These are phyloP conservation scores for Gisinianus flammeolus DNA, from an alignment of 2,888 invertebrate species.

Conservation along the genomic window DNA sequence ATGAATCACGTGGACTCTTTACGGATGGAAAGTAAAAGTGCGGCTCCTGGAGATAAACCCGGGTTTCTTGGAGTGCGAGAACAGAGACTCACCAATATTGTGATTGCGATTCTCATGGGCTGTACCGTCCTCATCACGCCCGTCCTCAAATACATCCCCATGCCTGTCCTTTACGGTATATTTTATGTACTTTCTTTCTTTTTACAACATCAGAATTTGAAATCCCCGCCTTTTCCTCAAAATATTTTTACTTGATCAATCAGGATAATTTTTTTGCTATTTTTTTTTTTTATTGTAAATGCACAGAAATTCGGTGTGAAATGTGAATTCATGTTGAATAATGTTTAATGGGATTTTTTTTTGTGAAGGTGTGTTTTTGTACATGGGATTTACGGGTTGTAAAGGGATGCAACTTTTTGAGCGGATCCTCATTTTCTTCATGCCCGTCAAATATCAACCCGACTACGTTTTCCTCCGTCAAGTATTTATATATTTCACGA, in stretches of 20 bases:
- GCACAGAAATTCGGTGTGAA: no score
- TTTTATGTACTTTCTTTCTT: no score
- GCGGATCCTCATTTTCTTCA: slow-evolving; percentile 89
- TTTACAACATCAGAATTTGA: no score
- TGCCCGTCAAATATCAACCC: slow-evolving; percentile 98
- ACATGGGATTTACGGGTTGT: slow-evolving; percentile 90
- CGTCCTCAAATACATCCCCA: slow-evolving; percentile 87
- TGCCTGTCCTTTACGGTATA: slow-evolving; percentile 87
- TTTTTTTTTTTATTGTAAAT: no score
- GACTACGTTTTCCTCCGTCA: slow-evolving; percentile 96
- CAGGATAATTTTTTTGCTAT: no score
- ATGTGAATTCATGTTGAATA: no score
- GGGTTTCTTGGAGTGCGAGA: slow-evolving; percentile 95
- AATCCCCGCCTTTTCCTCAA: no score
- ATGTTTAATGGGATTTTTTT: no score
- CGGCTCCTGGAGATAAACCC: slow-evolving; percentile 92
- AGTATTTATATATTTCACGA: no score
- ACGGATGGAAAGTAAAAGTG: slow-evolving; percentile 92
- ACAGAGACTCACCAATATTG: slow-evolving; percentile 89
- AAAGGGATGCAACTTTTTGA: slow-evolving; percentile 95
- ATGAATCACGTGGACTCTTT: slow-evolving; percentile 97
- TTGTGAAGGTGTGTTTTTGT: slow-evolving; percentile 98
- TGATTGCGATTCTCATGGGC: slow-evolving; percentile 93
- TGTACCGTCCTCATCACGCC: slow-evolving; percentile 90
- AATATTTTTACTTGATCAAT: no score